Percentiles rank a stretch among this genome's conserved stretches.
These are phyloP conservation scores for Fopius arisanus DNA, from an alignment of 1,140 invertebrate genomes.

Conservation along the genomic window DNA sequence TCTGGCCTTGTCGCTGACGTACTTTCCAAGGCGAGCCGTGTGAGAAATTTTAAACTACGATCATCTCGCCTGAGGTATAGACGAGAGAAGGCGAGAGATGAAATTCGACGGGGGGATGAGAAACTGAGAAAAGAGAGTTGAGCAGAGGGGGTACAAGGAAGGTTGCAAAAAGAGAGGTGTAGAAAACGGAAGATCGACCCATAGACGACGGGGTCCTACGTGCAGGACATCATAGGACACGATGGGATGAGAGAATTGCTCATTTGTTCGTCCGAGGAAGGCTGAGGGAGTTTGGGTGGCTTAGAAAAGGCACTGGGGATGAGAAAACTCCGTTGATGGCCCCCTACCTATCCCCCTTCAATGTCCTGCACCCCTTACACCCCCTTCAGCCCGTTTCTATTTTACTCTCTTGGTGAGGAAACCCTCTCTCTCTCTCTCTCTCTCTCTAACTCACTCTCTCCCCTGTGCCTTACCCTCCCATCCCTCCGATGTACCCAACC, in stretches of 20 bases:
- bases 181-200: slow-evolving; percentile 30
- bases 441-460: slow-evolving; percentile 17
- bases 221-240: slow-evolving; percentile 57
- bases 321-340: slow-evolving; percentile 37
- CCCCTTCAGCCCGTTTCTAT: neutral
- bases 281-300: neutral
- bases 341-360: no score
- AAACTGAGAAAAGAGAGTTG: slow-evolving; percentile 14
- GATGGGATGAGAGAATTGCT: slow-evolving; percentile 44
- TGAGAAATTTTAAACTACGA: slow-evolving; percentile 56
- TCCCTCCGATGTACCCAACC: slow-evolving; percentile 6
- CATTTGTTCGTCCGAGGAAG: slow-evolving; percentile 40
- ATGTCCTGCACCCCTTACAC: slow-evolving; percentile 22
- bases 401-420: neutral
- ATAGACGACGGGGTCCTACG: slow-evolving; percentile 46
- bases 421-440: slow-evolving; percentile 13
- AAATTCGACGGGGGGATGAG: slow-evolving; percentile 21
- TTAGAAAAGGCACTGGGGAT: slow-evolving; percentile 13
- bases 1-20: slow-evolving; percentile 33
- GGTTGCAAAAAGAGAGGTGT: slow-evolving; percentile 6
- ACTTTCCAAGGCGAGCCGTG: slow-evolving; percentile 44
- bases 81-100: slow-evolving; percentile 26
- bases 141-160: neutral
- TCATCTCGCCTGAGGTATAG: slow-evolving; percentile 41
- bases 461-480: slow-evolving; percentile 3